Conservation (phyloP, 2,888 invertebrate species). For the Metallyticus violacea region DNA sequence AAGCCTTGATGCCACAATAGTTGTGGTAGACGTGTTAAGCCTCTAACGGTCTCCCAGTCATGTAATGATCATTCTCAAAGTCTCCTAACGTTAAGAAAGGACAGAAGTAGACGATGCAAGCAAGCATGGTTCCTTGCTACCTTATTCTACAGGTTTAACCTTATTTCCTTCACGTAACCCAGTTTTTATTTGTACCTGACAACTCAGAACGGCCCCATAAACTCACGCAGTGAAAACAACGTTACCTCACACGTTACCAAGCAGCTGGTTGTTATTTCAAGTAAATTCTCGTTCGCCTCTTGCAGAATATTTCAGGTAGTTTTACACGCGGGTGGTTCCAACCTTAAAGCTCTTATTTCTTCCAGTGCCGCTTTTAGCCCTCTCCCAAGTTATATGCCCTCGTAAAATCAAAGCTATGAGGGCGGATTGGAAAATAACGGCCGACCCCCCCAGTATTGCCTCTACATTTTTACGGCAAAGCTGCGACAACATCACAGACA, state of each 20-base stretch:
- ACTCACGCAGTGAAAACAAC: not conserved
- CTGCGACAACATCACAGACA: too few species aligned
- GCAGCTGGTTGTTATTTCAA: not conserved
- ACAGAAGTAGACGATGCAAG: too few species aligned
- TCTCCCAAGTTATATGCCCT: not conserved
- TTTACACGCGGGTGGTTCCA: not conserved
- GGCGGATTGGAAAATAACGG: not conserved
- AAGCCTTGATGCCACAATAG: too few species aligned
- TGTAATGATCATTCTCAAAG: too few species aligned
- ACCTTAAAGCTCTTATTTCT: too few species aligned
- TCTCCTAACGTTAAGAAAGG: too few species aligned
- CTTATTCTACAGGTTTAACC: too few species aligned
- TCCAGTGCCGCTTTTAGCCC: too few species aligned
- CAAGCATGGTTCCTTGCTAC: too few species aligned
- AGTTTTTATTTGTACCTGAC: not conserved
- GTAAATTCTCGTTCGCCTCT: not conserved
- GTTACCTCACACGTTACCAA: too few species aligned
- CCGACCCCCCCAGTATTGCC: not conserved
- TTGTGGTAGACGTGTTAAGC: too few species aligned
- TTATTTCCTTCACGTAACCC: not conserved
- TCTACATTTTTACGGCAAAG: not conserved
- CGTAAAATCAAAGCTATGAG: not conserved
- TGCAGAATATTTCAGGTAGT: not conserved
- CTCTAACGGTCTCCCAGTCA: too few species aligned
- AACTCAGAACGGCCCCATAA: not conserved